A percentile compares a stretch with the other conserved stretches of the same genome.
Evolutionary conservation across 2,113 vertebrate species (phyloP).

Genomic region (Garra rufa): DNA sequence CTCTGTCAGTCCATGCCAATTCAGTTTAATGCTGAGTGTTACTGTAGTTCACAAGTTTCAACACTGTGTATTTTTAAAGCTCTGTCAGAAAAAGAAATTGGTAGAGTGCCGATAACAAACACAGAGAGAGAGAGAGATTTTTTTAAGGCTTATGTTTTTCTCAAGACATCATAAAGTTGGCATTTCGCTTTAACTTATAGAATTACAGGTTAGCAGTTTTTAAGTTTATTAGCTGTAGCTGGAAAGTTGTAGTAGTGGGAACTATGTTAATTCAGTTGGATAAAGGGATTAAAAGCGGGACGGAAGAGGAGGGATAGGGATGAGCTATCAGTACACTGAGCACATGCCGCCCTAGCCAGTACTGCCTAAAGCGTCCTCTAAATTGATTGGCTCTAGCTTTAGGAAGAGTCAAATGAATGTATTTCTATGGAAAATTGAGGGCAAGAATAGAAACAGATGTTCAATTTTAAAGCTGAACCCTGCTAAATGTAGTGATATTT

Average conservation of each 20-base stretch:
- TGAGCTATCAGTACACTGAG: conserved; percentile 6
- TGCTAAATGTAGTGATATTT: background rate
- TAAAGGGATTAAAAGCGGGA: conserved; percentile 36
- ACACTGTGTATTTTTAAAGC: background rate
- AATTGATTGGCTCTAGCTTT: conserved; percentile 36
- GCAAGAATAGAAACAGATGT: conserved; percentile 6
- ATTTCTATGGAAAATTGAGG: background rate
- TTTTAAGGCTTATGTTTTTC: background rate
- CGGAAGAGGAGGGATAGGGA: background rate
- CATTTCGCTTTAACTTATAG: conserved; percentile 8
- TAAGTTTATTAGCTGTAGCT: conserved; percentile 13
- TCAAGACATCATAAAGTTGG: background rate
- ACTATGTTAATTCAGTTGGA: conserved; percentile 24
- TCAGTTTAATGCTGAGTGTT: background rate
- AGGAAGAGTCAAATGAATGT: conserved; percentile 15
- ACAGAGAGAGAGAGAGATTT: background rate
- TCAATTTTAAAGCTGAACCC: background rate
- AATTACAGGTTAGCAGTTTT: conserved; percentile 18
- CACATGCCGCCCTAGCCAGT: background rate
- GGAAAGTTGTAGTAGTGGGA: conserved; percentile 16
- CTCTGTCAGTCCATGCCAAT: background rate
- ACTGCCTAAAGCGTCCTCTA: conserved; percentile 28
- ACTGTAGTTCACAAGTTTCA: background rate
- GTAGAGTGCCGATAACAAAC: background rate
- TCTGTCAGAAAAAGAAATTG: background rate